Base-by-base conservation (phyloP, 2,113 vertebrate species). In the Salvelinus alpinus region DNA sequence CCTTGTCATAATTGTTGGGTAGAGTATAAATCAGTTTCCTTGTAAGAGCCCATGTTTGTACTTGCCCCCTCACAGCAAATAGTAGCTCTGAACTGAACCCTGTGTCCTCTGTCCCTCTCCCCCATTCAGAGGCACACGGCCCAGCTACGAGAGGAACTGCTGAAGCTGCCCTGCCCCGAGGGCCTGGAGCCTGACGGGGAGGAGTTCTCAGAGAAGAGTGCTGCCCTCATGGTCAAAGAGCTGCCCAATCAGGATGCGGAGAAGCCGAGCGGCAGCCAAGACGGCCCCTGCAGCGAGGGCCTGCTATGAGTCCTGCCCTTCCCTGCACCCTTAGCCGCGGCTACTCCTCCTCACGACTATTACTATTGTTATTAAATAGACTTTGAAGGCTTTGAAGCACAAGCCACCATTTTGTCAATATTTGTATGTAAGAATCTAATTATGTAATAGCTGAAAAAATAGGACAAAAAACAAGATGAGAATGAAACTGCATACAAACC, bases 401-500 rank as follows among this genome's bases (percentile, higher is more conserved):
- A 95, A 96, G 95, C 95, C 94, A 94, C 94, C 86, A 95, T 94
- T 91, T 97, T 98, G 97, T 99, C 96, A 92, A 99, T 99, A 98
- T 97, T 98, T 98, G 96, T 99, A 98, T 97, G 96, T 99, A 99
- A 98, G 96, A 97, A 97, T 94, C 93, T 96, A 96, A 96, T 95
- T 95, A 96, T 96, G 94, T 96, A 94, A 94, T 94, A 94, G 95
- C 90, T 92, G 93, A 93, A 89, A 91, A 44, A 44, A 44, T 44
- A 44, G 38, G 74, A 65, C 25, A 74, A 64, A 77, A 57, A 24
- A 67, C 54, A 75, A 44, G 9, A 44, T 7, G 70, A 60, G 54
- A 76, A 78, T 71, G 78, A 27, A 76, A 73, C 72, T 14, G 73
- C 80, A 76, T 81, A 79, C 62, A 70, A 77, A 76, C 74, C 27